Evolutionary conservation across 2,113 vertebrate species (phyloP).

Genomic region (Alouatta palliata): DNA sequence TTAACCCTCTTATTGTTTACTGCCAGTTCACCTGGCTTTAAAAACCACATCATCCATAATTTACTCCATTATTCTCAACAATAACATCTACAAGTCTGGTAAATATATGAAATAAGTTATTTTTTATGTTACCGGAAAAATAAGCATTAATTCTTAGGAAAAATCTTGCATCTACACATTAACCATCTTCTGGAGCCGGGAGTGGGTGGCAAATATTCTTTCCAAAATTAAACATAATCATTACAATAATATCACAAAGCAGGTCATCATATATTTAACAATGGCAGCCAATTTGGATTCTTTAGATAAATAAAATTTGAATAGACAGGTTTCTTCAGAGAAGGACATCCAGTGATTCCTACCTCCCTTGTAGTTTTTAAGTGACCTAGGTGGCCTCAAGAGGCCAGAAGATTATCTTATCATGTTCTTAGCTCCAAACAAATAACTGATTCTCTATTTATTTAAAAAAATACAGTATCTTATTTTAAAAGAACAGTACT

Average conservation of each 20-base stretch:
- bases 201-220: neutral
- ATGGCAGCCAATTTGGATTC: neutral
- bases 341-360: neutral
- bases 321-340: neutral
- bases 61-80: neutral
- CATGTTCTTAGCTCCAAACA: neutral
- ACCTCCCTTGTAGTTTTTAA: neutral
- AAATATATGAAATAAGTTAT: slow-evolving; percentile 12
- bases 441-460: neutral
- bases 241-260: neutral
- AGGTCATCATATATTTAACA: neutral
- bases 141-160: neutral
- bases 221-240: neutral
- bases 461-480: neutral
- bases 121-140: neutral
- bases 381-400: neutral
- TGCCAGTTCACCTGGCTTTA: neutral
- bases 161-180: neutral
- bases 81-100: neutral
- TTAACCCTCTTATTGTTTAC: neutral
- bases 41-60: neutral
- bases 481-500: slow-evolving; percentile 23
- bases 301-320: slow-evolving; percentile 16
- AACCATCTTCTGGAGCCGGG: neutral
- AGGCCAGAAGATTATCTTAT: neutral